phyloP scores from a whole-genome alignment of 2,797 vertebrate genomes.

The Melopsittacus undulatus region DNA sequence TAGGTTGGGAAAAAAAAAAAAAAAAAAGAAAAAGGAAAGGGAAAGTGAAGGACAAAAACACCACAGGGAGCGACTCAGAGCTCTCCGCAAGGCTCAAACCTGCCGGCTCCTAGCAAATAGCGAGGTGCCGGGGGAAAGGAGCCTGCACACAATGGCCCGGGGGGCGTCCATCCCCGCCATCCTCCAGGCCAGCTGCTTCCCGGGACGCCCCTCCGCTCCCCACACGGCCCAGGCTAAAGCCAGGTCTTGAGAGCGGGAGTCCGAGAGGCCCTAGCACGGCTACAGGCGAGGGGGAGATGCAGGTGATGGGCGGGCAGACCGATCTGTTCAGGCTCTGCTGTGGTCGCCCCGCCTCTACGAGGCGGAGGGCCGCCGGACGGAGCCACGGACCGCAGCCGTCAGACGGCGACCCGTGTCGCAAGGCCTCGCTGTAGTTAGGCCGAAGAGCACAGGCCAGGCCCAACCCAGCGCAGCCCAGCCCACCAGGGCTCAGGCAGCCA shows the following conservation, averaged over 20 bases:
- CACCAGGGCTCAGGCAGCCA: background rate
- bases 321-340: background rate
- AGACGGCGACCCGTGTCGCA: no score
- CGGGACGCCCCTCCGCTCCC: background rate
- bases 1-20: background rate
- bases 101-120: background rate
- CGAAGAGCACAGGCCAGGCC: background rate
- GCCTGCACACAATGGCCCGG: no score
- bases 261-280: background rate
- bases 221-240: no score
- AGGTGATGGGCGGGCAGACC: background rate
- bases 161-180: rapidly evolving
- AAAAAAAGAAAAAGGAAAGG: no score
- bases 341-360: background rate
- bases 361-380: background rate
- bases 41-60: background rate
- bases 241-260: background rate
- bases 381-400: background rate
- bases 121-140: rapidly evolving
- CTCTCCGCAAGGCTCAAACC: background rate
- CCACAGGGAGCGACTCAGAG: background rate
- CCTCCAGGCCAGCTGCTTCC: background rate
- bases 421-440: background rate
- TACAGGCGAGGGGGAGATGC: background rate
- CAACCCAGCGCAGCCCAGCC: background rate